phyloP scores from a whole-genome alignment of 2,888 invertebrate genomes.

The Cerceris rybyensis region DNA sequence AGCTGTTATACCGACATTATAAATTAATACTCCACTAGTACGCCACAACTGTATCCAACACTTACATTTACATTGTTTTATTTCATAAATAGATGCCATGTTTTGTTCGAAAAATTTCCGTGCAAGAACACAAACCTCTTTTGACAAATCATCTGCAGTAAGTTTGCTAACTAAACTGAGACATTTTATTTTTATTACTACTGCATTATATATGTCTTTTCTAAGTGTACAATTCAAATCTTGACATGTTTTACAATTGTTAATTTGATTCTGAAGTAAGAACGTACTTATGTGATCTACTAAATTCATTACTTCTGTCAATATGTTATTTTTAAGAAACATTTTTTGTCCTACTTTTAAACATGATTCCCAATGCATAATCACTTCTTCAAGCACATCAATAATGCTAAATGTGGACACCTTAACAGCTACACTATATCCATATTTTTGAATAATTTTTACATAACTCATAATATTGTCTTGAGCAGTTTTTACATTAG shows the following conservation, averaged over 20 bases:
- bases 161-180: constrained; percentile 56
- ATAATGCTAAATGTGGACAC: constrained; percentile 46
- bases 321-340: constrained; percentile 46
- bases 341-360: constrained; percentile 29
- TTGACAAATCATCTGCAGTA: constrained; percentile 35
- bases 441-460: constrained; percentile 37
- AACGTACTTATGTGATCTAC: constrained; percentile 43
- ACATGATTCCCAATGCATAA: constrained; percentile 64
- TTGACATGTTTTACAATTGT: constrained; percentile 62
- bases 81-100: constrained; percentile 47
- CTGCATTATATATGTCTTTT: constrained; percentile 61
- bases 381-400: constrained; percentile 57
- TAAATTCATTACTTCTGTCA: constrained; percentile 54
- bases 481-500: constrained; percentile 36
- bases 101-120: constrained; percentile 56
- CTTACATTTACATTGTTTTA: constrained; percentile 63
- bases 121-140: constrained; percentile 40
- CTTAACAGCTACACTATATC: constrained; percentile 34
- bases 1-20: constrained; percentile 68
- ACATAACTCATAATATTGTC: constrained; percentile 27
- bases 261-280: constrained; percentile 32
- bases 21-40: constrained; percentile 63
- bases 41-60: constrained; percentile 70
- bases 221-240: constrained; percentile 52
- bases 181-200: constrained; percentile 48